phyloP scores from a whole-genome alignment of 2,113 vertebrate species.

The Ailuropoda melanoleuca region DNA sequence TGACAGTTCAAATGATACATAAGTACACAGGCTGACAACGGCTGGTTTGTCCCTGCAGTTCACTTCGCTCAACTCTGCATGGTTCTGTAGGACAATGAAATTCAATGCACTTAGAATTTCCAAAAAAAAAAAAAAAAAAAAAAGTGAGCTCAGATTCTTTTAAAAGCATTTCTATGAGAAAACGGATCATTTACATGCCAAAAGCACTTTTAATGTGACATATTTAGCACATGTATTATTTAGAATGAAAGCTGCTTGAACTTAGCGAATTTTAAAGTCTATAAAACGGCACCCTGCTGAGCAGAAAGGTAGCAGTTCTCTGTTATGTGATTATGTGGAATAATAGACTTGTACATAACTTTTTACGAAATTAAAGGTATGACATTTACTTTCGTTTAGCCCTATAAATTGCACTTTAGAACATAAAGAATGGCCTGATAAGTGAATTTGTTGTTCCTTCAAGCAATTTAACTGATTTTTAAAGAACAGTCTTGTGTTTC shows the following conservation, averaged over 20 bases:
- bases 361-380: conserved; percentile 92
- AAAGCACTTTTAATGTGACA: conserved; percentile 95
- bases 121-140: conserved; percentile 69
- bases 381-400: conserved; percentile 89
- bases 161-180: conserved; percentile 91
- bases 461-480: conserved; percentile 86
- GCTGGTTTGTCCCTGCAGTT: conserved; percentile 87
- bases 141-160: conserved; percentile 87
- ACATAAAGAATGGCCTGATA: conserved; percentile 85
- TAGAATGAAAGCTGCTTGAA: conserved; percentile 94
- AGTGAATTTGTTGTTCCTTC: conserved; percentile 86
- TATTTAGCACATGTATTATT: conserved; percentile 97
- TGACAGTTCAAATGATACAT: conserved; percentile 90
- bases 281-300: conserved; percentile 96
- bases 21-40: conserved; percentile 89
- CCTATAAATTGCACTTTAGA: conserved; percentile 87
- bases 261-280: conserved; percentile 95
- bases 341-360: conserved; percentile 98
- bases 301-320: conserved; percentile 94
- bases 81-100: conserved; percentile 91
- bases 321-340: conserved; percentile 98
- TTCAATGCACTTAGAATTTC: conserved; percentile 91
- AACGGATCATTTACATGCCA: conserved; percentile 94
- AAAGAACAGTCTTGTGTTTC: conserved; percentile 86
- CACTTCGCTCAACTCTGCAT: conserved; percentile 89